These are phyloP conservation scores for Helleia helle DNA, from an alignment of 2,888 invertebrate species.

Conservation along the genomic window DNA sequence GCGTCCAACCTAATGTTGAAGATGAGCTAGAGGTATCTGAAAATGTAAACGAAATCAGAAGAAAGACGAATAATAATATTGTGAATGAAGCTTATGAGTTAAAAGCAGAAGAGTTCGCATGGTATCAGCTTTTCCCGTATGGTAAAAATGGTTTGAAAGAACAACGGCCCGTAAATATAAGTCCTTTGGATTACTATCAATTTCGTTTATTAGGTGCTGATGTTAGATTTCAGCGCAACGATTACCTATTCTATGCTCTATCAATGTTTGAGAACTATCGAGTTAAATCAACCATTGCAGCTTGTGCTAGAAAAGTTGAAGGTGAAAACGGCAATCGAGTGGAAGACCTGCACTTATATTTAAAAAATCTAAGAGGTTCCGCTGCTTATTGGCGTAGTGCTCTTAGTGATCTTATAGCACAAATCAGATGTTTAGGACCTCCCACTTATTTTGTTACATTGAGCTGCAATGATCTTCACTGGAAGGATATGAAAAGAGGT, in stretches of 20 bases:
- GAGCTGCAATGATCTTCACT: constrained; percentile 27
- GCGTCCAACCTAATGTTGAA: constrained; percentile 18
- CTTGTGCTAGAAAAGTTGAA: constrained; percentile 12
- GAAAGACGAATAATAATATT: constrained; percentile 26
- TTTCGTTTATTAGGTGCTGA: constrained; percentile 14
- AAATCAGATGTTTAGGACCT: constrained; percentile 23
- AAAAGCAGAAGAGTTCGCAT: constrained; percentile 28
- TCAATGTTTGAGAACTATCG: constrained; percentile 16
- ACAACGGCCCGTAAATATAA: constrained; percentile 13
- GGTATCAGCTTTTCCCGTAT: constrained; percentile 26
- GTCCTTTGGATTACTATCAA: constrained; percentile 16
- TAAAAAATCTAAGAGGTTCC: neutral
- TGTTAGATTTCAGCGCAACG: constrained; percentile 12
- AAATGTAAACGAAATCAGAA: constrained; percentile 15
- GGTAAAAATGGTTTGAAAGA: constrained; percentile 25
- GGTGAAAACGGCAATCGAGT: constrained; percentile 11
- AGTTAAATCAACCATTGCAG: constrained; percentile 13
- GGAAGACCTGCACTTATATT: constrained; percentile 8
- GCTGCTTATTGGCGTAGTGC: neutral
- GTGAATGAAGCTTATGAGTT: constrained; percentile 23
- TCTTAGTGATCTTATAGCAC: neutral
- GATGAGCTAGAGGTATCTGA: constrained; percentile 18
- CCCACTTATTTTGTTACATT: constrained; percentile 31
- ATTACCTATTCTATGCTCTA: constrained; percentile 14
- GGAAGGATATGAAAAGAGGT: constrained; percentile 32